Base-by-base conservation (phyloP, 1,140 invertebrate species). In the Heliothis virescens region DNA sequence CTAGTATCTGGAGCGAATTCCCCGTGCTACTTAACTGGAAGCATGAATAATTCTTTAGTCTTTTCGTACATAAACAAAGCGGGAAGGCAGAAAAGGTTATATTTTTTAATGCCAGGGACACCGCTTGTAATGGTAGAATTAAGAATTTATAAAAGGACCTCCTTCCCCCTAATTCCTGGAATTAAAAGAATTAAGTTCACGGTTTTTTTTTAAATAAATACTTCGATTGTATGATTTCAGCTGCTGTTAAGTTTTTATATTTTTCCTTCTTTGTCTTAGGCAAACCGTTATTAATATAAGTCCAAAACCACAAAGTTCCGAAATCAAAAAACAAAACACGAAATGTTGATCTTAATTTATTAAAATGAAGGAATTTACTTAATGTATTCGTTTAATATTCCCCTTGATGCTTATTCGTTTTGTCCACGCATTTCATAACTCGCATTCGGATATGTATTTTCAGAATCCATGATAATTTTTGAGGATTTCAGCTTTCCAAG, bases 131-230 rank as follows among this genome's bases (percentile, higher is more conserved):
- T 72, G 52, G 50, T 1, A 72, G 15, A 55, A 72, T 57, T 72
- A 57, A 72, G 53, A 57, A 72, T 72, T 72, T 57, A 72, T 34
- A 57, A 72, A 55, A 57, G 29, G n/a, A 57, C 57, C 52, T 18
- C 12, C 52, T n/a, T 71, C 2, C 50, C 48, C 53, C 5, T 18
- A 72, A 72, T 55, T 72, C 52, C 41, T 41, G 13, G 29, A 53
- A 72, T 71, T 71, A 71, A 72, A 26, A 15, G 15, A 57, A 71
- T 71, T 53, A 71, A 26, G 21, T 26, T 1, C 67, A 34, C 16
- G 21, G 67, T 26, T 26, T 26, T 26, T 26, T 72, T 57, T 72
- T 18, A 41, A 72, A 57, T 72, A 57, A 57, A 34, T 57, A 72
- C 69, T 72, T 72, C 52, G 52, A 72, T 72, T 29, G 29, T n/a